Evolutionary conservation across 2,113 vertebrate genomes (phyloP).

Genomic region (Podilymbus podiceps): DNA sequence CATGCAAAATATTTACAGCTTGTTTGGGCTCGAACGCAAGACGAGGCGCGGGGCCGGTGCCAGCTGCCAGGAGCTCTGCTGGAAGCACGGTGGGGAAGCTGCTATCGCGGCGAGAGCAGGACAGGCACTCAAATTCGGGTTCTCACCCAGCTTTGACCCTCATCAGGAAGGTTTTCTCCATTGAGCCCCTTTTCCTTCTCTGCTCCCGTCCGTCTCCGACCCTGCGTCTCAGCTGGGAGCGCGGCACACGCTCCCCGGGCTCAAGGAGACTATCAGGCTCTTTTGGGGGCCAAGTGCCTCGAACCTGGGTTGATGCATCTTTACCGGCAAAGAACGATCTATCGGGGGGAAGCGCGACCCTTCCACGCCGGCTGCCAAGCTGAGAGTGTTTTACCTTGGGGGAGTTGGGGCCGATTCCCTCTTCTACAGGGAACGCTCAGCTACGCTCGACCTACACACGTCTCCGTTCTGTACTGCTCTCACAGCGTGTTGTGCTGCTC

Average conservation of each 20-base stretch:
- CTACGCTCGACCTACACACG: accelerated
- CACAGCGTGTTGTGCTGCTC: background rate
- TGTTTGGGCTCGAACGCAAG: background rate
- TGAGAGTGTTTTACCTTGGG: background rate
- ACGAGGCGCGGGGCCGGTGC: accelerated
- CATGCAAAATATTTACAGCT: background rate
- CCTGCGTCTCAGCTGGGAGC: accelerated
- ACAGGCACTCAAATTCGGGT: accelerated
- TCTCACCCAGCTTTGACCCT: background rate
- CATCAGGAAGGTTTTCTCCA: accelerated
- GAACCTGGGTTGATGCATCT: accelerated
- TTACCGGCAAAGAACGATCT: background rate
- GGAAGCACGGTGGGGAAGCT: background rate
- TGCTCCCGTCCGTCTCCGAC: accelerated
- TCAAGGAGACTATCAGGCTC: background rate
- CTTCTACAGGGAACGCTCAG: no score
- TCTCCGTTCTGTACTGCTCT: accelerated
- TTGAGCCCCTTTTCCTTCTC: accelerated
- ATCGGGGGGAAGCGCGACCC: accelerated
- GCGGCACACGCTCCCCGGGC: accelerated
- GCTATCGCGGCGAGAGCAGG: background rate
- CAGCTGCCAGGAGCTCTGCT: background rate
- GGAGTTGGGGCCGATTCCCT: accelerated
- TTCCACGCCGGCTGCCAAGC: background rate
- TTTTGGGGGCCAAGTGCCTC: background rate